These are phyloP conservation scores for Brachynemurus nebulosus DNA, from an alignment of 2,888 invertebrate genomes.

Conservation along the genomic window DNA sequence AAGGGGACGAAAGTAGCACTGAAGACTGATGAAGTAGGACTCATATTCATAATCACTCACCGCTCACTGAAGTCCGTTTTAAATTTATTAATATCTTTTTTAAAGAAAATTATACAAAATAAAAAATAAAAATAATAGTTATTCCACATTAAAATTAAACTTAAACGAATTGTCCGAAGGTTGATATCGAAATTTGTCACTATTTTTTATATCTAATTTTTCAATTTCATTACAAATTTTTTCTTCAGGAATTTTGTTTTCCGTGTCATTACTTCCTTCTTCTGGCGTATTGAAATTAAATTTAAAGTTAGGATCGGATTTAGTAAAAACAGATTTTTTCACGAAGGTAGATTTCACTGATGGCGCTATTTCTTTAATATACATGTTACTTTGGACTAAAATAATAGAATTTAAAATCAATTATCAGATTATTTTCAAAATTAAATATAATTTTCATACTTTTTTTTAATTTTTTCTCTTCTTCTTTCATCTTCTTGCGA, in stretches of 20 bases:
- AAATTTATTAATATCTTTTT: no score
- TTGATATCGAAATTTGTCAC: background rate
- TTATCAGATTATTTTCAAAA: background rate
- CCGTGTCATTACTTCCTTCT: background rate
- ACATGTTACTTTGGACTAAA: background rate
- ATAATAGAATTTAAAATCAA: background rate
- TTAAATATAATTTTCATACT: background rate
- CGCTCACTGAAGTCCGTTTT: no score
- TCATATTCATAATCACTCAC: no score
- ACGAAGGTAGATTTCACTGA: background rate
- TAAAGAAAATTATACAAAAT: no score
- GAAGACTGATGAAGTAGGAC: no score
- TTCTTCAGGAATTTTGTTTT: no score
- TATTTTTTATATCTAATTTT: background rate
- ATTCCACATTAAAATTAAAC: slow-evolving; percentile 5
- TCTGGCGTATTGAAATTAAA: background rate
- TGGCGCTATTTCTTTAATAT: background rate
- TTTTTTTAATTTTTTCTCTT: background rate
- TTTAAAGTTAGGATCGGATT: background rate
- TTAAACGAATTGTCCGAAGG: background rate
- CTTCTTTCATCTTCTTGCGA: slow-evolving; percentile 1
- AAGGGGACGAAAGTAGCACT: no score
- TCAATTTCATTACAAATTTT: background rate
- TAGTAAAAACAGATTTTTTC: background rate
- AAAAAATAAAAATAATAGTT: no score